Percentiles rank a stretch among this genome's conserved stretches.
Evolutionary conservation across 2,113 vertebrate genomes (phyloP).

Genomic region (Sebastes schlegelii): DNA sequence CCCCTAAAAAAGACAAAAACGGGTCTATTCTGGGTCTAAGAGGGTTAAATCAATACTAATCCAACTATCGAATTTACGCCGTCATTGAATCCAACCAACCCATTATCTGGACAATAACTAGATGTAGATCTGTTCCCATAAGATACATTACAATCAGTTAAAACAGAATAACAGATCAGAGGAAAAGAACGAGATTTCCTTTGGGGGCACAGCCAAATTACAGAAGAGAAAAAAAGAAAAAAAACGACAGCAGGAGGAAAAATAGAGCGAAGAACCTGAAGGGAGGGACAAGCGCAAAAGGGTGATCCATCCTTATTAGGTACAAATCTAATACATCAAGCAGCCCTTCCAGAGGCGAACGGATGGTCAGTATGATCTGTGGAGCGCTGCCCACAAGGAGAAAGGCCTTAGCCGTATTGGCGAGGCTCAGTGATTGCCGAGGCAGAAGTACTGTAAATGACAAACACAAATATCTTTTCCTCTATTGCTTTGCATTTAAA

Average conservation of each 20-base stretch:
- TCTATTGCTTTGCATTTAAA: slow-evolving; percentile 81
- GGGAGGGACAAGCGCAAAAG: slow-evolving; percentile 31
- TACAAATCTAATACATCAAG: slow-evolving; percentile 61
- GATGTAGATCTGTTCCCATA: neutral
- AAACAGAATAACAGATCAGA: slow-evolving; percentile 26
- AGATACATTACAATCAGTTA: slow-evolving; percentile 16
- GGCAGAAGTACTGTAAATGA: slow-evolving; percentile 50
- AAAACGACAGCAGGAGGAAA: slow-evolving; percentile 33
- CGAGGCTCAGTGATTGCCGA: slow-evolving; percentile 40
- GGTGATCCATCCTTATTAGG: slow-evolving; percentile 74
- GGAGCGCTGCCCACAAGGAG: slow-evolving; percentile 17
- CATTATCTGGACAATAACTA: neutral
- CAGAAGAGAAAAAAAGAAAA: slow-evolving; percentile 11
- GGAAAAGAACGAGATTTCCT: slow-evolving; percentile 45
- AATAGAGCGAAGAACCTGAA: slow-evolving; percentile 42
- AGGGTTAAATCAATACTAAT: slow-evolving; percentile 2
- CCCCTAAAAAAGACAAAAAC: too few relatives aligned
- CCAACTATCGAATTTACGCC: neutral
- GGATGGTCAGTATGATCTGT: slow-evolving; percentile 48
- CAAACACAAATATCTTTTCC: slow-evolving; percentile 61
- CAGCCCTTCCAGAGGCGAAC: slow-evolving; percentile 40
- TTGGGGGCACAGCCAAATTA: slow-evolving; percentile 52
- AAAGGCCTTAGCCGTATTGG: slow-evolving; percentile 11
- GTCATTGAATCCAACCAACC: slow-evolving; percentile 5
- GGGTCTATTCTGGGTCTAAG: too few relatives aligned